Evolutionary conservation across 2,888 invertebrate species (phyloP), one percentile per base, ranked within the genome.

Genomic region (Nephrotoma appendiculata): DNA sequence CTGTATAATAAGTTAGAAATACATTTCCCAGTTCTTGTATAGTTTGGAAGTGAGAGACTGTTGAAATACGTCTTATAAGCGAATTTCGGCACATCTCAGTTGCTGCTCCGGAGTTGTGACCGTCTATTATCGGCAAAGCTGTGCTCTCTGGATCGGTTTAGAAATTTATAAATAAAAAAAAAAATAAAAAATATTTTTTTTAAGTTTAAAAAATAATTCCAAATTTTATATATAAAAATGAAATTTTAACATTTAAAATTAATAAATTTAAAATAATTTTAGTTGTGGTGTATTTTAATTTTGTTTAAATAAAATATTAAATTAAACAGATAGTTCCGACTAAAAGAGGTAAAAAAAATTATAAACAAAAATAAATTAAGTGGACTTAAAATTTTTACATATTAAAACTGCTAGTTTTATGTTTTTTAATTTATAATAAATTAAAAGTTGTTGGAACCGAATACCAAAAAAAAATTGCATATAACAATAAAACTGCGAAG

Each of bases 401-500:
- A 57, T 15, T 57, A 71, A 71, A 71, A 71, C 7, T 71, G n/a
- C 52, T 71, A 71, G 71, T 71, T 71, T 52, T 19, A 71, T 71
- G 19, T 71, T 48, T 71, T 71, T 71, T 71, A 71, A 71, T 71
- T 71, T 31, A 71, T 71, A 9, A 71, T 71, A 71, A 71, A 15
- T 15, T 71, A 71, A 31, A 71, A 71, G 71, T 71, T 44, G 44
- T 44, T 71, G 9, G 52, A 15, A 15, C 52, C 15, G 71, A 71
- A 9, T 44, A 88, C 87, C 87, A 88, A 52, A 15, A 87, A 86
- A 87, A 87, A 87, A 87, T 85, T 87, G 87, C 87, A 86, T 88
- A 88, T 86, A 87, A 88, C 88, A 89, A 88, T 89, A 88, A 88
- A 88, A 88, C 88, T 86, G 12, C 7, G 31, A 57, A 41, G 5